A percentile compares a stretch with the other conserved stretches of the same genome.
phyloP scores from a whole-genome alignment of 2,888 invertebrate species.

The Oeneis ivallda region DNA sequence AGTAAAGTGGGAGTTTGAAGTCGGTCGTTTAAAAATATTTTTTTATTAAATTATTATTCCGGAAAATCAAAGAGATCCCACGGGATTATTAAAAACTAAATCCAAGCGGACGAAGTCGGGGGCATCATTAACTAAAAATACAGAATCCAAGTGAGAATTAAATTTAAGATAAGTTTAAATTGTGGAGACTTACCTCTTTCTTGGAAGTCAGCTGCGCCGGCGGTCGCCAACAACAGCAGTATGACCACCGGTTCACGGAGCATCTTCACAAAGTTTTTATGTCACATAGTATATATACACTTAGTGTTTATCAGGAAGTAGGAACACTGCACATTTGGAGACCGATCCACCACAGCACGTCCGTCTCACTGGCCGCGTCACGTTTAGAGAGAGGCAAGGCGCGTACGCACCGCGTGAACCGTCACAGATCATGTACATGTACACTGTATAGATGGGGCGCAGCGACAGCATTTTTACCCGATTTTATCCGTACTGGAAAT shows the following conservation, averaged over 20 bases:
- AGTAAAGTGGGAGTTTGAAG: too few relatives aligned
- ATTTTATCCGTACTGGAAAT: too few relatives aligned
- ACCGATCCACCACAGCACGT: slow-evolving; percentile 48
- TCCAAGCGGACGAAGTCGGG: too few relatives aligned
- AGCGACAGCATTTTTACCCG: not conserved
- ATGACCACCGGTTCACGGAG: slow-evolving; percentile 45
- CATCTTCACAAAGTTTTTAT: slow-evolving; percentile 43
- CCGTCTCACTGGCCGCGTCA: slow-evolving; percentile 55
- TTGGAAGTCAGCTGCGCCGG: slow-evolving; percentile 61
- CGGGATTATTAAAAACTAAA: too few relatives aligned
- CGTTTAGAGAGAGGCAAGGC: slow-evolving; percentile 48
- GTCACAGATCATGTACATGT: slow-evolving; percentile 47
- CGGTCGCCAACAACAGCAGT: slow-evolving; percentile 47
- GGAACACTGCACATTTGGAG: slow-evolving; percentile 37
- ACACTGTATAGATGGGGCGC: slow-evolving; percentile 23
- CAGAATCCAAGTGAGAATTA: not conserved
- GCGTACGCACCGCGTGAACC: slow-evolving; percentile 51
- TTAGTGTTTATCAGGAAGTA: too few relatives aligned
- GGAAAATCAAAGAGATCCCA: too few relatives aligned
- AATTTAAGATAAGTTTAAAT: not conserved
- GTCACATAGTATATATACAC: slow-evolving; percentile 62
- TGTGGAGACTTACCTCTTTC: slow-evolving; percentile 64
- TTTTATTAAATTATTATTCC: too few relatives aligned
- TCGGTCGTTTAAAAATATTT: too few relatives aligned
- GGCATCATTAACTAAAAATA: not conserved